Base-by-base conservation (phyloP, 1,140 invertebrate genomes). In the Microplitis mediator region DNA sequence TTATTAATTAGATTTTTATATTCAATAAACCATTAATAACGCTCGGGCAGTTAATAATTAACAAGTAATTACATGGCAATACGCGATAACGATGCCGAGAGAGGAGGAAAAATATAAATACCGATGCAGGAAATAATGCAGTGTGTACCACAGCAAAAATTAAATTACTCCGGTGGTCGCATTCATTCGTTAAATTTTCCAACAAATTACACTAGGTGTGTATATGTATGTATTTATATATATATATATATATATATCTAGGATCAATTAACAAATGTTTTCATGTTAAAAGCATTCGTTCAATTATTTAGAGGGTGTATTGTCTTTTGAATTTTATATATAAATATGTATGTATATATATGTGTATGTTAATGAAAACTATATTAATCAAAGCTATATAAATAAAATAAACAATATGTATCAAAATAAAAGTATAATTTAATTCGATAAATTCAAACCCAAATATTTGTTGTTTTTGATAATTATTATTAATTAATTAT, bases 1-100 rank as follows among this genome's bases (percentile, higher is more conserved):
- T 11, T 9, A 45, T 58, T 23, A 58, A 23, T 23, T 16, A 11
- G 23, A 23, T 58, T 23, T 58, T 31, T 58, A 4, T 58, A 23
- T 31, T 58, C 9, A 31, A 58, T 58, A 58, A 32, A 58, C 23
- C 56, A 58, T 58, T 11, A 58, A 23, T 58, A 58, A 58, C 14
- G 14, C 23, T 68, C 52, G 66, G 45, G 45, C 58, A 61, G 61
- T 75, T 35, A 74, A 45, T 74, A 71, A 74, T 72, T 65, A 75
- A 75, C 56, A 45, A 58, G 51, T 66, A 75, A 72, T 75, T 72
- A 75, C 66, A 69, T 75, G 23, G 54, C 5, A 64, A 69, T 74
- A 71, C 67, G 64, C 39, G 69, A 72, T 74, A 69, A 62, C 60
- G 69, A 63, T 14, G 39, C 39, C 31, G 9, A 2, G 23, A 31